These are phyloP conservation scores for Holothuria scabra DNA, from an alignment of 53 echinoderm and acorn worm species.

Conservation along the genomic window DNA sequence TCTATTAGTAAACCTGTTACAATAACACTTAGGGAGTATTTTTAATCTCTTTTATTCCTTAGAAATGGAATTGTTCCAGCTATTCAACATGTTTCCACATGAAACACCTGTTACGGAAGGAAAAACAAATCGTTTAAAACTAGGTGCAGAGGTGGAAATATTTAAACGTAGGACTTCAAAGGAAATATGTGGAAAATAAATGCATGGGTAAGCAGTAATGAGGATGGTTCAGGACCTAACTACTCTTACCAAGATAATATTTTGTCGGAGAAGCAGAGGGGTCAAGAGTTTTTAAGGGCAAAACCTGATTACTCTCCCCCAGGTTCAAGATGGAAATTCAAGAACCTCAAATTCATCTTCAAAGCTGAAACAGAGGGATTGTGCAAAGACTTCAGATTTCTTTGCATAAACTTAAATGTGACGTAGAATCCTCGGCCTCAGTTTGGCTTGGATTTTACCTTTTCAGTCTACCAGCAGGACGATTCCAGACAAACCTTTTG, in stretches of 20 bases:
- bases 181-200: constrained; percentile 26
- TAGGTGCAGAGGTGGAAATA: neutral
- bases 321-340: constrained; percentile 12
- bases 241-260: constrained; percentile 19
- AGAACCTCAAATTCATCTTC: neutral
- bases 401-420: constrained; percentile 25
- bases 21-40: neutral
- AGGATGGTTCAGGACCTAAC: constrained; percentile 23
- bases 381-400: constrained; percentile 15
- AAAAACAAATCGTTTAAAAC: neutral
- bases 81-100: neutral
- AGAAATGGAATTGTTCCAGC: neutral
- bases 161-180: constrained; percentile 1
- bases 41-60: neutral
- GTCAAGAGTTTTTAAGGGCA: neutral
- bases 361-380: neutral
- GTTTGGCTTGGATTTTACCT: constrained; percentile 25
- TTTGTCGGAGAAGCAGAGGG: constrained; percentile 1
- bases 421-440: constrained; percentile 4
- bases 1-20: too few relatives aligned
- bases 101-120: constrained; percentile 5
- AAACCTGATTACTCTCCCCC: neutral
- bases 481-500: neutral
- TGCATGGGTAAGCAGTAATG: constrained; percentile 45
- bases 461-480: constrained; percentile 5